Evolutionary conservation across 2,113 vertebrate species (phyloP).

Genomic region (Scortum barcoo): DNA sequence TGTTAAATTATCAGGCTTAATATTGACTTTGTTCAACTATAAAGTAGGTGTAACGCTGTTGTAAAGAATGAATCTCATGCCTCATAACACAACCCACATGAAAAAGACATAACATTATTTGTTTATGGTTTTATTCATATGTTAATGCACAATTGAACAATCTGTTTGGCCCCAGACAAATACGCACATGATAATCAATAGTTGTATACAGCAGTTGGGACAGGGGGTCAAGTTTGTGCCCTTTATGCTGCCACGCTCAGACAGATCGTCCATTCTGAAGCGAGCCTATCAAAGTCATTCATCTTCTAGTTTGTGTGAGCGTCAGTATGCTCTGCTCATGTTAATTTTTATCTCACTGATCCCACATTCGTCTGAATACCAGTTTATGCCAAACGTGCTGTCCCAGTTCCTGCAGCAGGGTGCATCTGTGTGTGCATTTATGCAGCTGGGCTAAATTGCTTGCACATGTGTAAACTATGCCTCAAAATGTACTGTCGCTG

Average conservation of each 20-base stretch:
- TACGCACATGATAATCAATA: constrained; percentile 30
- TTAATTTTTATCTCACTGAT: constrained; percentile 11
- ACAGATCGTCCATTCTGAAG: not conserved
- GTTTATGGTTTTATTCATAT: not conserved
- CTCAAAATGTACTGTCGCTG: not conserved
- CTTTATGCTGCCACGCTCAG: not conserved
- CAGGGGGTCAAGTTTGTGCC: not conserved
- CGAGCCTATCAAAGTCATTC: constrained; percentile 20
- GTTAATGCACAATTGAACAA: constrained; percentile 3
- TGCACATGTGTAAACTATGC: constrained; percentile 22
- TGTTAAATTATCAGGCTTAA: not conserved
- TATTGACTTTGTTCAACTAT: constrained; percentile 1
- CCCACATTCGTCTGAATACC: constrained; percentile 20
- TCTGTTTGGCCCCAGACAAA: not conserved
- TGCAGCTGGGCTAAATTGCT: constrained; percentile 18
- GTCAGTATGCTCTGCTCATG: not conserved
- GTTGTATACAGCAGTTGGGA: not conserved
- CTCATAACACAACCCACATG: not conserved
- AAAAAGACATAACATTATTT: no score
- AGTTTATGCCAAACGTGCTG: constrained; percentile 24
- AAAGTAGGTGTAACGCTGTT: not conserved
- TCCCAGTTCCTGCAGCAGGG: not conserved
- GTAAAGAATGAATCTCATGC: not conserved
- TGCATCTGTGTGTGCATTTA: constrained; percentile 7
- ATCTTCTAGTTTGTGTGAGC: constrained; percentile 1